Evolutionary conservation across 1,140 invertebrate species (phyloP).

Genomic region (Adoxophyes honmai): DNA sequence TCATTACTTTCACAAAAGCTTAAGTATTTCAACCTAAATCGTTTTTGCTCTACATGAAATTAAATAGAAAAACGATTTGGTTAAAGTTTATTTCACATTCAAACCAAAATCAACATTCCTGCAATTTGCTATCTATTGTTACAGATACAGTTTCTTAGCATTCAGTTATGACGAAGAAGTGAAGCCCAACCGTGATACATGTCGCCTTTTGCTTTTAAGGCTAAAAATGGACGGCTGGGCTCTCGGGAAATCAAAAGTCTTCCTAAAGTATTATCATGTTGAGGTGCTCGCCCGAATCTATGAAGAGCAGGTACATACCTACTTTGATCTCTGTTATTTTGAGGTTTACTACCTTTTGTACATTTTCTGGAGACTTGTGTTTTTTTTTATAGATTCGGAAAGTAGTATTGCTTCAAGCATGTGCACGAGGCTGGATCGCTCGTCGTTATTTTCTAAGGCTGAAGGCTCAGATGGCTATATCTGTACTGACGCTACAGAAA

Average conservation of each 20-base stretch:
- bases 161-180: constrained; percentile 86
- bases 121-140: constrained; percentile 26
- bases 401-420: constrained; percentile 85
- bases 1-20: too few species aligned
- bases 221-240: constrained; percentile 90
- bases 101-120: background rate
- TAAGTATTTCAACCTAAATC: too few species aligned
- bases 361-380: background rate
- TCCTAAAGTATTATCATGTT: constrained; percentile 92
- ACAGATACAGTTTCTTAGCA: constrained; percentile 88
- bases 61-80: too few species aligned
- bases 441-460: constrained; percentile 77
- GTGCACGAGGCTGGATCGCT: constrained; percentile 84
- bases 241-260: constrained; percentile 91
- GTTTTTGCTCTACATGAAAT: too few species aligned
- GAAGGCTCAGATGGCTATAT: constrained; percentile 80
- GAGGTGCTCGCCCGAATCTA: constrained; percentile 88
- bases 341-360: too few species aligned
- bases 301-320: constrained; percentile 80
- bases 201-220: constrained; percentile 83
- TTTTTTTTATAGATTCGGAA: constrained; percentile 78
- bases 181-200: constrained; percentile 83
- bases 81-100: background rate
- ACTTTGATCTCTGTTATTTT: too few species aligned
- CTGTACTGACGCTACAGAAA: constrained; percentile 82